phyloP scores from a whole-genome alignment of 2,113 vertebrate species.

The Plectropomus leopardus region DNA sequence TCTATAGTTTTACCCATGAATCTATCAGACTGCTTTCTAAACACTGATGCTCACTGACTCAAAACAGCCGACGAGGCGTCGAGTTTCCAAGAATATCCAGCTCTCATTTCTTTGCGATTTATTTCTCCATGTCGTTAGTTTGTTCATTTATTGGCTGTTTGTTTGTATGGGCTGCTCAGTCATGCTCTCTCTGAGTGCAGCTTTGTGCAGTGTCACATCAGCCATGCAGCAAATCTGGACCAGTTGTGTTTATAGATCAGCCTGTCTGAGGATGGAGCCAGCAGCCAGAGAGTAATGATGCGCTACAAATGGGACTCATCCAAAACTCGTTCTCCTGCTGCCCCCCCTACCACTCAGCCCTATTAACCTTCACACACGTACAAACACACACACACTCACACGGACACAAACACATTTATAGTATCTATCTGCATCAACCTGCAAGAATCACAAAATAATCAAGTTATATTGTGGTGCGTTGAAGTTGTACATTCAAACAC shows the following conservation, averaged over 20 bases:
- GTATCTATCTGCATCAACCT: constrained; percentile 7
- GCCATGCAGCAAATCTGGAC: constrained; percentile 19
- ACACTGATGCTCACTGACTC: background rate
- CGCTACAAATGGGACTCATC: constrained; percentile 71
- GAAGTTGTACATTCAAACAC: background rate
- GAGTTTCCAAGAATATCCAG: background rate
- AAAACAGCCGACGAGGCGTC: background rate
- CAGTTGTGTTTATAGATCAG: constrained; percentile 69
- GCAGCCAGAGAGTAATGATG: constrained; percentile 70
- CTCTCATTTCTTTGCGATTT: background rate
- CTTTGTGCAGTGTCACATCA: constrained; percentile 22
- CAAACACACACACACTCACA: constrained; percentile 27
- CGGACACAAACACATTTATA: constrained; percentile 1
- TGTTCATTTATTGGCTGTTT: constrained; percentile 30
- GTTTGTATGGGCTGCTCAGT: constrained; percentile 24
- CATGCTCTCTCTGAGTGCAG: background rate
- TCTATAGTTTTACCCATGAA: background rate
- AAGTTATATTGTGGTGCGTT: background rate
- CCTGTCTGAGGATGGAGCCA: constrained; percentile 51
- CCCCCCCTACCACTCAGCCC: constrained; percentile 31
- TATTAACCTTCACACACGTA: constrained; percentile 44
- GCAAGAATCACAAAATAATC: constrained; percentile 4
- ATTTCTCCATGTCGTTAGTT: background rate
- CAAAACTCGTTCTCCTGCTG: constrained; percentile 60
- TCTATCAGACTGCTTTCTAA: background rate